Percentiles rank a stretch among this genome's conserved stretches.
Conservation (phyloP, 2,888 invertebrate species). For the Drosophila tanythrix region DNA sequence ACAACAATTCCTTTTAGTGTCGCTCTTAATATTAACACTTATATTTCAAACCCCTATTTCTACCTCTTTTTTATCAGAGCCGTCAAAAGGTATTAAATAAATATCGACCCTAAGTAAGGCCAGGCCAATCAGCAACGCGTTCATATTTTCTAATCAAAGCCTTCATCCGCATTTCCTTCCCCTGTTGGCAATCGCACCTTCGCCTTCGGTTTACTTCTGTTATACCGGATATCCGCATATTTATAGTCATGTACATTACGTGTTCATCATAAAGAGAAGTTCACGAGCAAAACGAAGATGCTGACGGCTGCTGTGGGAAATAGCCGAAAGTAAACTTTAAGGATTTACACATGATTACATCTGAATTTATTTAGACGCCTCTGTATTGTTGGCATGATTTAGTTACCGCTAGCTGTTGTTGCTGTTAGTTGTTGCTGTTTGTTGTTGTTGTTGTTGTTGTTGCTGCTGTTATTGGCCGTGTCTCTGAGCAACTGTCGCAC, state of each 20-base stretch:
- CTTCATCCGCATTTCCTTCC: constrained; percentile 10
- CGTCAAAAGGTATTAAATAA: constrained; percentile 16
- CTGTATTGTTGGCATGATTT: constrained; percentile 32
- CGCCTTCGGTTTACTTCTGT: neutral
- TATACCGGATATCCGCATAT: constrained; percentile 46
- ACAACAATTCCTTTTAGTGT: neutral
- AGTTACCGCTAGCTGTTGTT: constrained; percentile 30
- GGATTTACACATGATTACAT: constrained; percentile 70
- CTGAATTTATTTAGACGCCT: constrained; percentile 49
- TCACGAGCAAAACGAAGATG: constrained; percentile 6
- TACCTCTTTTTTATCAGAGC: neutral
- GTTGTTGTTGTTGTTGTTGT: constrained; percentile 8
- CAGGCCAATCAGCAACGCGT: constrained; percentile 19
- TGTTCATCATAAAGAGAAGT: constrained; percentile 29
- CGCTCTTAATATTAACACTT: neutral
- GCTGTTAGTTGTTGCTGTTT: constrained; percentile 1
- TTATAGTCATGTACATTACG: constrained; percentile 37
- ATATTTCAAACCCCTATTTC: neutral
- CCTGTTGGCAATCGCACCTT: constrained; percentile 4
- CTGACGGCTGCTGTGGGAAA: constrained; percentile 26
- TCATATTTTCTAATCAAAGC: constrained; percentile 43
- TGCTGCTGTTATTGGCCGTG: constrained; percentile 34
- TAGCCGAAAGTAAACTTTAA: constrained; percentile 56
- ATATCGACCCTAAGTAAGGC: neutral
- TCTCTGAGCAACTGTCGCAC: constrained; percentile 43